phyloP scores from a whole-genome alignment of 2,113 vertebrate species.

The Ceratotherium simum region DNA sequence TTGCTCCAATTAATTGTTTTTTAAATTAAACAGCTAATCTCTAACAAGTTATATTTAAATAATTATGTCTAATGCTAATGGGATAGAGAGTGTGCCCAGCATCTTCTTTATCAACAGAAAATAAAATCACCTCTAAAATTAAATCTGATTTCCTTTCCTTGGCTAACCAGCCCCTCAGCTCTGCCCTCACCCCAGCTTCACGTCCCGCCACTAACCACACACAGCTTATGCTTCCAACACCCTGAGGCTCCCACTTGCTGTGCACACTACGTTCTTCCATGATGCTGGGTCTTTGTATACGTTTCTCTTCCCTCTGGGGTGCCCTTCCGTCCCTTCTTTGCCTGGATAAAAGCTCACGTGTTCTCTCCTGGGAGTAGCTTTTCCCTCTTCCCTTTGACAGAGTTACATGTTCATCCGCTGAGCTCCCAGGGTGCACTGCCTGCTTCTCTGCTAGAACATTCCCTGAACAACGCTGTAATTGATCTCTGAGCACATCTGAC shows the following conservation, averaged over 20 bases:
- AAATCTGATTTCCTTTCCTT: not conserved
- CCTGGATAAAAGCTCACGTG: not conserved
- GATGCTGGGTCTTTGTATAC: fast-evolving
- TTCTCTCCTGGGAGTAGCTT: fast-evolving
- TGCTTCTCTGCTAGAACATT: not conserved
- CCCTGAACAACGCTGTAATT: not conserved
- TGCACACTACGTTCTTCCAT: fast-evolving
- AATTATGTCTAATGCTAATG: constrained; percentile 67
- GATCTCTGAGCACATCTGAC: not conserved
- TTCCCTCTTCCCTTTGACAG: not conserved
- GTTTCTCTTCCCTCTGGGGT: too few species aligned
- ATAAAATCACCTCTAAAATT: constrained; percentile 21
- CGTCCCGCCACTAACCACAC: fast-evolving
- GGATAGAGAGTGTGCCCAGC: not conserved
- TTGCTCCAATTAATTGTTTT: constrained; percentile 72
- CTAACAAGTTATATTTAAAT: constrained; percentile 72
- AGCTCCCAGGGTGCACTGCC: not conserved
- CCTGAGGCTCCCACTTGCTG: fast-evolving
- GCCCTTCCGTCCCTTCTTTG: not conserved
- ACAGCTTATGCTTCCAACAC: fast-evolving
- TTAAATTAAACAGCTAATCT: constrained; percentile 74
- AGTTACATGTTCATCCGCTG: not conserved
- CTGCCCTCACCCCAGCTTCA: not conserved
- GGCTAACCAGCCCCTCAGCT: not conserved
- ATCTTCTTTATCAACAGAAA: constrained; percentile 11